Evolutionary conservation across 2,888 invertebrate genomes (phyloP).

Genomic region (Trichopria drosophilae): DNA sequence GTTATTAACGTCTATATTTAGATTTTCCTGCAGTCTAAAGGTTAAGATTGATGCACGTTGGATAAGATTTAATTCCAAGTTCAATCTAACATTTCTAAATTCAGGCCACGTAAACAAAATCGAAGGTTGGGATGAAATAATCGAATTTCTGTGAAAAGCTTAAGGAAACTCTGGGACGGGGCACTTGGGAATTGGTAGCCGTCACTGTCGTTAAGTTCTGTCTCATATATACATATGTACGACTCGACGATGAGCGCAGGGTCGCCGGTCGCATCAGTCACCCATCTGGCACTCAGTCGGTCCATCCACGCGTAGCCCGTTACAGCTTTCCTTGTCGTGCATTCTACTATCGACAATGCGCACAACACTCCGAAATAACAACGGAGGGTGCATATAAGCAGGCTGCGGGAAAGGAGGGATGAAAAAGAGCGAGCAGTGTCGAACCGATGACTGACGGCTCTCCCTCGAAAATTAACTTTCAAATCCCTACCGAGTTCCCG

Average conservation of each 20-base stretch:
- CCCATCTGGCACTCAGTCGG: conserved; percentile 56
- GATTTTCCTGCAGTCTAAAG: no score
- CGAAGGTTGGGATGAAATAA: no score
- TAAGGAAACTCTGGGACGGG: no score
- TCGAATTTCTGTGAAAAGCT: no score
- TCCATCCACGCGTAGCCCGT: conserved; percentile 54
- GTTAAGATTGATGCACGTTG: no score
- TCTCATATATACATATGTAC: neutral
- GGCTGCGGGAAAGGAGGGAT: conserved; percentile 26
- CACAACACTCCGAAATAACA: conserved; percentile 53
- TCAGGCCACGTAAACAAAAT: no score
- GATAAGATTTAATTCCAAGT: no score
- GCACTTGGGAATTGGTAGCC: no score
- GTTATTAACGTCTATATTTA: no score
- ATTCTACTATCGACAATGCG: conserved; percentile 55
- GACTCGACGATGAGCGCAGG: conserved; percentile 6
- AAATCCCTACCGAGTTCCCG: conserved; percentile 41
- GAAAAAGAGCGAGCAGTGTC: conserved; percentile 21
- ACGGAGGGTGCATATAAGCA: conserved; percentile 34
- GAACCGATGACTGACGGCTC: conserved; percentile 44
- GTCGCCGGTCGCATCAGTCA: conserved; percentile 55
- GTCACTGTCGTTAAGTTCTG: neutral
- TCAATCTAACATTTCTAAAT: no score
- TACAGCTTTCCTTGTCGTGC: conserved; percentile 49
- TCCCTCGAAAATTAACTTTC: conserved; percentile 47